These are phyloP conservation scores for Cylas formicarius DNA, from an alignment of 1,140 invertebrate species.

Conservation along the genomic window DNA sequence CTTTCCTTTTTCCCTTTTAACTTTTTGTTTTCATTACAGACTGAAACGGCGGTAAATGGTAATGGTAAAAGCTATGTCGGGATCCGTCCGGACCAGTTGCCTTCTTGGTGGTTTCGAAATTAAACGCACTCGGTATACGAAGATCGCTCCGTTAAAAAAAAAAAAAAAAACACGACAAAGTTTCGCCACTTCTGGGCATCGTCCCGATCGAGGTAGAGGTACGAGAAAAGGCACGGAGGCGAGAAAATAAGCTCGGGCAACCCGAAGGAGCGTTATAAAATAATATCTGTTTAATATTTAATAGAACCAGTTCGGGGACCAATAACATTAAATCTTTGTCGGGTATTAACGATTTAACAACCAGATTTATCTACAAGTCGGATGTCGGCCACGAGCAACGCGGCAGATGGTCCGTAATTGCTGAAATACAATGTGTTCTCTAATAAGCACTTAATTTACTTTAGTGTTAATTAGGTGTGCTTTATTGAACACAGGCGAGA, in stretches of 20 bases:
- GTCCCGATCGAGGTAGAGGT: too few relatives aligned
- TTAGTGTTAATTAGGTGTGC: conserved; percentile 33
- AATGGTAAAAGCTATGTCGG: too few relatives aligned
- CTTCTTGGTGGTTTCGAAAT: too few relatives aligned
- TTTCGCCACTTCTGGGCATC: too few relatives aligned
- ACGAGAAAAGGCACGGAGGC: too few relatives aligned
- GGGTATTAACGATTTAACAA: conserved; percentile 34
- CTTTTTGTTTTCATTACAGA: too few relatives aligned
- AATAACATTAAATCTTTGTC: conserved; percentile 38
- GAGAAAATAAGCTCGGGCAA: conserved; percentile 27
- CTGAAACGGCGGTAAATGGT: too few relatives aligned
- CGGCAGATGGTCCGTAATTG: conserved; percentile 36
- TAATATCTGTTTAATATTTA: conserved; percentile 40
- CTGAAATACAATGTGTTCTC: conserved; percentile 35
- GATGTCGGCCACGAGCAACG: conserved; percentile 26
- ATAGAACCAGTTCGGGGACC: conserved; percentile 32
- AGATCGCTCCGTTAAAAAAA: too few relatives aligned
- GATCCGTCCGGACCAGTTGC: too few relatives aligned
- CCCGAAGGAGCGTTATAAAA: conserved; percentile 34
- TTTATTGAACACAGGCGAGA: conserved; percentile 31
- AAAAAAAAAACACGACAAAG: too few relatives aligned
- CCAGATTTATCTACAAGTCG: conserved; percentile 33
- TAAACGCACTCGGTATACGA: too few relatives aligned
- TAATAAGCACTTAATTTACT: conserved; percentile 38
- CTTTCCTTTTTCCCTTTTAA: too few relatives aligned